Conservation (phyloP, 2,797 vertebrate species). For the Neosalanx taihuensis region DNA sequence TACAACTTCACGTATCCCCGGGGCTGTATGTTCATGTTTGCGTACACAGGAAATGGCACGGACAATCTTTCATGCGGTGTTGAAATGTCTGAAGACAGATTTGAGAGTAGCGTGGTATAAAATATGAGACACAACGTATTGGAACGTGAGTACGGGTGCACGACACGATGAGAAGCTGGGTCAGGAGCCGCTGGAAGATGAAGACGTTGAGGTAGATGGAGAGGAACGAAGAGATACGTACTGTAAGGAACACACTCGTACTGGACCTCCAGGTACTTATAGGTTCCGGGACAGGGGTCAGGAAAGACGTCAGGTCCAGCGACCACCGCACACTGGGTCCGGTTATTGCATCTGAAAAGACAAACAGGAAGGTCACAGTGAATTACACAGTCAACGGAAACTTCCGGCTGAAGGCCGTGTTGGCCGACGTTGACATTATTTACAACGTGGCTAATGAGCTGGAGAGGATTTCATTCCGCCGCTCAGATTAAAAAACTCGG, state of each 20-base stretch:
- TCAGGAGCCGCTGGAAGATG: neutral
- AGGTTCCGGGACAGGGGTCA: slow-evolving; percentile 95
- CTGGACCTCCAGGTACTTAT: slow-evolving; percentile 98
- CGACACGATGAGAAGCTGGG: too few relatives aligned
- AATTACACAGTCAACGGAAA: neutral
- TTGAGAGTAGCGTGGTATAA: too few relatives aligned
- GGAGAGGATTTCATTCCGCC: slow-evolving; percentile 47
- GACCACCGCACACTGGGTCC: slow-evolving; percentile 95
- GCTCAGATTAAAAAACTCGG: slow-evolving; percentile 36
- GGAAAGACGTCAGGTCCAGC: slow-evolving; percentile 97
- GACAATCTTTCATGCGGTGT: too few relatives aligned
- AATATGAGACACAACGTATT: too few relatives aligned
- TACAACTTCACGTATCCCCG: neutral
- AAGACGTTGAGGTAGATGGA: too few relatives aligned
- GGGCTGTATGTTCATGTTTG: too few relatives aligned
- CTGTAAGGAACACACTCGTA: slow-evolving; percentile 99
- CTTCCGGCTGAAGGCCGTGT: too few relatives aligned
- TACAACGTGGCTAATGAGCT: slow-evolving; percentile 53
- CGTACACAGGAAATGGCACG: too few relatives aligned
- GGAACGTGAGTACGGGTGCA: too few relatives aligned
- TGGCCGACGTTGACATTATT: slow-evolving; percentile 11
- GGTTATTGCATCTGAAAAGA: slow-evolving; percentile 91
- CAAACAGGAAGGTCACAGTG: slow-evolving; percentile 22
- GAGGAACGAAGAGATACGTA: slow-evolving; percentile 80
- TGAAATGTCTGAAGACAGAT: too few relatives aligned